Evolutionary conservation across 1,140 invertebrate genomes (phyloP), one percentile per base, ranked within the genome.

Genomic region (Pseudomyrmex sp.): DNA sequence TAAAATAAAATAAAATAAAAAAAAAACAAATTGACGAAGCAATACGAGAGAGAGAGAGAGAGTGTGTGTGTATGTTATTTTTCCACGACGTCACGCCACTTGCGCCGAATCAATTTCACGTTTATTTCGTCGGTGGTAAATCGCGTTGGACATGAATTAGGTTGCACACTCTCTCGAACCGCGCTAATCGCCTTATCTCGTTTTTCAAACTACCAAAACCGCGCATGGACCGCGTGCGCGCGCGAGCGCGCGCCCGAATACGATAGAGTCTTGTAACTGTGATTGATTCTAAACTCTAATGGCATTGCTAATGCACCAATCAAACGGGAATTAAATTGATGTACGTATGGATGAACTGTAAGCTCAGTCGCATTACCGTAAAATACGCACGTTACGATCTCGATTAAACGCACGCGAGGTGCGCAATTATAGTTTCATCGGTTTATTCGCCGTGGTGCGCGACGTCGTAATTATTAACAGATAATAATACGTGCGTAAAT

Each of bases 261-360:
- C 76, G 65, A 70, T 70, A 5, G 35, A 15, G 56, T 59, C 66
- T 72, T 80, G 76, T 15, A 48, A 61, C 54, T 10, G 46, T 79
- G 44, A 80, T 61, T 59, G 56, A 80, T 80, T 72, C 76, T 72
- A 15, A 59, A 80, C 54, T 61, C 54, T 80, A 80, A 80, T 80
- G 23, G 44, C 54, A 70, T 50, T 59, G 65, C 44, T 72, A 80
- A 80, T 72, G 66, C 76, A 70, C 54, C 44, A 20, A 80, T 80
- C 44, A 72, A 80, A 72, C 12, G 44, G 56, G 44, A 80, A 80
- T 80, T 70, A 70, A 70, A 72, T 59, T n/a, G 35, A 70, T 72
- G 46, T 26, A 58, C 35, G 44, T 79, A 79, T 15, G 54, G 52
- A 48, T 48, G 20, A 58, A 18, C 54, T 70, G 20, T 8, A 26